Conservation (phyloP, 1,140 invertebrate genomes). For the Propsilocerus akamusi region DNA sequence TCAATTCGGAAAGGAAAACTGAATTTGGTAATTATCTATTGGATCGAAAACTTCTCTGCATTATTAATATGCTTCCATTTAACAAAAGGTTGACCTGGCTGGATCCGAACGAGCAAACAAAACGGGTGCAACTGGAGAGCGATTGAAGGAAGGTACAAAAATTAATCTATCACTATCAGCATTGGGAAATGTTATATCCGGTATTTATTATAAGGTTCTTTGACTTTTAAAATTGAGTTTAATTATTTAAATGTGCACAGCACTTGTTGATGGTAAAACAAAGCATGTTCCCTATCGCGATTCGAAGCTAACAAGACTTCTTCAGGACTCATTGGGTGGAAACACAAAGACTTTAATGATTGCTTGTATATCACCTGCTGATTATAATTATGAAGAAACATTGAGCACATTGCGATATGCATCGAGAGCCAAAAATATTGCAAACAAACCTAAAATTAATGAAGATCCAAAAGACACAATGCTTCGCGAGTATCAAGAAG, state of each 20-base stretch:
- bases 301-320: slow-evolving; percentile 76
- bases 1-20: slow-evolving; percentile 58
- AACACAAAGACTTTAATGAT: slow-evolving; percentile 92
- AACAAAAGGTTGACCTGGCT: slow-evolving; percentile 37
- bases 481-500: slow-evolving; percentile 71
- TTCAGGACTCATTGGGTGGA: slow-evolving; percentile 81
- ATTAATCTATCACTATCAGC: slow-evolving; percentile 90
- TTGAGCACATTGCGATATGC: slow-evolving; percentile 75
- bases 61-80: not conserved
- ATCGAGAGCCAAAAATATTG: slow-evolving; percentile 82
- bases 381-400: slow-evolving; percentile 81
- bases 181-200: slow-evolving; percentile 87
- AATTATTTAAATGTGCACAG: too few relatives aligned
- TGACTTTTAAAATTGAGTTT: too few relatives aligned
- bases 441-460: slow-evolving; percentile 83
- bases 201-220: too few relatives aligned
- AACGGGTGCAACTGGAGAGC: slow-evolving; percentile 69
- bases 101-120: slow-evolving; percentile 81
- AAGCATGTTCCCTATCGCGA: slow-evolving; percentile 85
- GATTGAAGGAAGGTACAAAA: slow-evolving; percentile 85
- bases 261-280: slow-evolving; percentile 75
- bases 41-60: slow-evolving; percentile 71
- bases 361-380: slow-evolving; percentile 76
- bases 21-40: slow-evolving; percentile 82
- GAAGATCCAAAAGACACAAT: slow-evolving; percentile 87